These are phyloP conservation scores for Philopedon plagiatum DNA, from an alignment of 2,888 invertebrate species.

Conservation along the genomic window DNA sequence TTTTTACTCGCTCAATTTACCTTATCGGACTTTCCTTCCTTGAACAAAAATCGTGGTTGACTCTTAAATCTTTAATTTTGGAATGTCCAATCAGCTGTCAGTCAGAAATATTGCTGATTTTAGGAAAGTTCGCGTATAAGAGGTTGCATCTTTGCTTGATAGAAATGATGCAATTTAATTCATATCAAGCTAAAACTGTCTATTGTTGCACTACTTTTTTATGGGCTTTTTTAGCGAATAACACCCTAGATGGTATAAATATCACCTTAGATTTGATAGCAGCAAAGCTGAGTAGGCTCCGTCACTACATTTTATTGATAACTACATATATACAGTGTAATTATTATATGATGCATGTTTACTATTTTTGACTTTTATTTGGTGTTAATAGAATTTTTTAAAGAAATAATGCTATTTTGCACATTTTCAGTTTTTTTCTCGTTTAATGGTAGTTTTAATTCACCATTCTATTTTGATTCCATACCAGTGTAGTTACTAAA, in stretches of 20 bases:
- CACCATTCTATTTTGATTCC: no score
- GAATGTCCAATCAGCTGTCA: neutral
- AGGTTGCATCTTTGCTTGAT: neutral
- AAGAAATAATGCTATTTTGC: conserved; percentile 19
- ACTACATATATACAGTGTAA: conserved; percentile 61
- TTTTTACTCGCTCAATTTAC: conserved; percentile 33
- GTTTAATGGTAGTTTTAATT: neutral
- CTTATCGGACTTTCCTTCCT: conserved; percentile 2
- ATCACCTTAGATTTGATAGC: conserved; percentile 62
- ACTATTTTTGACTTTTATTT: conserved; percentile 35
- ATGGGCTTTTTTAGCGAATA: conserved; percentile 63
- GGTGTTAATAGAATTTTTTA: conserved; percentile 23
- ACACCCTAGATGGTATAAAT: conserved; percentile 54
- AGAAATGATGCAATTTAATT: neutral
- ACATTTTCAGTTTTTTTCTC: neutral
- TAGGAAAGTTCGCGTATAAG: neutral
- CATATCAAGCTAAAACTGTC: conserved; percentile 36
- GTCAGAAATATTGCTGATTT: conserved; percentile 34
- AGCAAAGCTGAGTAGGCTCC: conserved; percentile 65
- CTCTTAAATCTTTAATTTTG: neutral
- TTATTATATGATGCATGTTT: conserved; percentile 64
- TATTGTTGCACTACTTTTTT: conserved; percentile 57
- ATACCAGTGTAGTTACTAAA: no score
- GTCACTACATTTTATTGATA: conserved; percentile 54
- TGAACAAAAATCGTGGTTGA: neutral